Percentiles rank a stretch among this genome's conserved stretches.
These are phyloP conservation scores for Eristalinus aeneus DNA, from an alignment of 2,888 invertebrate genomes.

Conservation along the genomic window DNA sequence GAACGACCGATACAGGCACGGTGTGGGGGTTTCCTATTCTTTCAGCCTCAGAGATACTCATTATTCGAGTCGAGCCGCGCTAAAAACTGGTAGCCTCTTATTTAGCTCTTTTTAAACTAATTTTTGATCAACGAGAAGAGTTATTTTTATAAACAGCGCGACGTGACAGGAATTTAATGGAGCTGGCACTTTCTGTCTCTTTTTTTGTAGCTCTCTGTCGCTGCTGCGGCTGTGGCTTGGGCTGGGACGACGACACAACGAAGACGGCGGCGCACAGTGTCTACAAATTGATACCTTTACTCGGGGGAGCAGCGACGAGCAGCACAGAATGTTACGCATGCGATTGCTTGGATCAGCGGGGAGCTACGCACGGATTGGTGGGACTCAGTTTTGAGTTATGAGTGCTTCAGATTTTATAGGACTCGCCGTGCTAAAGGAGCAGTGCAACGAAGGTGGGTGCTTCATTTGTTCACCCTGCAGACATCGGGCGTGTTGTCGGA, in stretches of 20 bases:
- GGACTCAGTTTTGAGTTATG: constrained; percentile 58
- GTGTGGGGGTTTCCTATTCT: constrained; percentile 51
- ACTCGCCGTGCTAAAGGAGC: constrained; percentile 1
- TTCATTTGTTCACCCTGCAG: constrained; percentile 53
- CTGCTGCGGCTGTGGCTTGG: background rate
- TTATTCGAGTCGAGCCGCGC: constrained; percentile 62
- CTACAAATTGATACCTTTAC: constrained; percentile 33
- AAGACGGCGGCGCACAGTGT: background rate
- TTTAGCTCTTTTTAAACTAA: constrained; percentile 70
- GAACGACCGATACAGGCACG: constrained; percentile 18
- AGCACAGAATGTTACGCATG: constrained; percentile 42
- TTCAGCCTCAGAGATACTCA: constrained; percentile 35
- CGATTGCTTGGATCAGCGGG: constrained; percentile 21
- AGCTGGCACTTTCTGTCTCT: constrained; percentile 5
- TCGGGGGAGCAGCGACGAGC: background rate
- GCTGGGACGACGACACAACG: background rate
- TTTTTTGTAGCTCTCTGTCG: background rate
- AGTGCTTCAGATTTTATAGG: constrained; percentile 55
- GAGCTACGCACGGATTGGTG: background rate
- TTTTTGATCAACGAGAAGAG: constrained; percentile 74
- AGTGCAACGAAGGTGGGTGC: constrained; percentile 45
- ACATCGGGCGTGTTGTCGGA: constrained; percentile 32
- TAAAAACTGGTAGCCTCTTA: constrained; percentile 71
- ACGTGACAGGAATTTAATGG: constrained; percentile 79
- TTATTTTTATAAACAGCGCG: constrained; percentile 81